Conservation (phyloP, 2,888 invertebrate genomes). For the Cheiracanthium punctorium region DNA sequence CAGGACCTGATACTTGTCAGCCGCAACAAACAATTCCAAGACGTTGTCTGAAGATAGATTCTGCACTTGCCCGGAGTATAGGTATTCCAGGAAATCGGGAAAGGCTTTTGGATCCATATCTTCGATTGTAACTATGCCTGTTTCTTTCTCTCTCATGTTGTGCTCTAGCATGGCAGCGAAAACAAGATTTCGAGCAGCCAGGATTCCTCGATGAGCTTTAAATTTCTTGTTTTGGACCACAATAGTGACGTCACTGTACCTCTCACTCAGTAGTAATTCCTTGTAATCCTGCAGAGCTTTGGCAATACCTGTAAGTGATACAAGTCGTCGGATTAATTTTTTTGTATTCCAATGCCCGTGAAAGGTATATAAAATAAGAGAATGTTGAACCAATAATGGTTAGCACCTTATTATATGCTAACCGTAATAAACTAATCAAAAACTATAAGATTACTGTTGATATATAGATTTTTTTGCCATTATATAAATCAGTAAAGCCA, state of each 20-base stretch:
- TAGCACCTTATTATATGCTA: too few species aligned
- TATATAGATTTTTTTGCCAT: too few species aligned
- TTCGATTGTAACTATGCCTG: not conserved
- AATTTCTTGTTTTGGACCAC: not conserved
- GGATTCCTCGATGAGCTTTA: not conserved
- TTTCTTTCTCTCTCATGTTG: not conserved
- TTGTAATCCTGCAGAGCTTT: too few species aligned
- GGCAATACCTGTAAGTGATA: too few species aligned
- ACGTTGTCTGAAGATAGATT: not conserved
- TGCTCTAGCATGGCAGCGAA: not conserved
- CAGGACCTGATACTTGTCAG: not conserved
- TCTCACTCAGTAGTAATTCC: not conserved
- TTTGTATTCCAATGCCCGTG: too few species aligned
- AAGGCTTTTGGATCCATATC: not conserved
- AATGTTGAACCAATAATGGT: too few species aligned
- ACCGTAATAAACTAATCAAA: too few species aligned
- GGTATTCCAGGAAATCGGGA: not conserved
- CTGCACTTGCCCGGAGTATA: not conserved
- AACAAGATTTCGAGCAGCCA: not conserved
- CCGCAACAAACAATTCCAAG: not conserved
- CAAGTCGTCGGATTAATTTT: too few species aligned
- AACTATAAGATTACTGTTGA: too few species aligned
- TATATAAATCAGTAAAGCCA: too few species aligned
- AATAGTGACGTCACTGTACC: not conserved
- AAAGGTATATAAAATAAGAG: too few species aligned